phyloP scores from a whole-genome alignment of 2,888 invertebrate genomes.

The Rutpela maculata region DNA sequence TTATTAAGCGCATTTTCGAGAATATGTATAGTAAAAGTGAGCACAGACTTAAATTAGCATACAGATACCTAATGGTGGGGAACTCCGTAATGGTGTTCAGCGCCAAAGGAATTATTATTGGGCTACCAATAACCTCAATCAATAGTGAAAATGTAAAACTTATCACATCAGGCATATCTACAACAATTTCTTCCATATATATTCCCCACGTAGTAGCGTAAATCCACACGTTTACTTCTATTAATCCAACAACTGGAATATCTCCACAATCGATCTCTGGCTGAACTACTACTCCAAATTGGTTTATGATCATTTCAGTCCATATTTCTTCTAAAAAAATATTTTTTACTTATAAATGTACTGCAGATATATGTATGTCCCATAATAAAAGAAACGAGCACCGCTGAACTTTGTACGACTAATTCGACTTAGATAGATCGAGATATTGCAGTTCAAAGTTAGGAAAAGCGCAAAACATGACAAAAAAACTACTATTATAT shows the following conservation, averaged over 20 bases:
- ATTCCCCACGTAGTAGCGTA: conserved; percentile 74
- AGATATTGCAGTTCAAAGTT: too few relatives aligned
- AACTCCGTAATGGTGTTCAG: conserved; percentile 62
- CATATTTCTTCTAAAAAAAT: conserved; percentile 61
- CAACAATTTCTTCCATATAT: conserved; percentile 72
- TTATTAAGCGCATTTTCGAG: too few relatives aligned
- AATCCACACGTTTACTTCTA: conserved; percentile 69
- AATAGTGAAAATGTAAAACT: conserved; percentile 69
- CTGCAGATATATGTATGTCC: too few relatives aligned
- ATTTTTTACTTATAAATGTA: too few relatives aligned
- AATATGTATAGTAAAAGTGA: too few relatives aligned
- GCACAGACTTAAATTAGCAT: too few relatives aligned
- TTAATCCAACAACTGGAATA: conserved; percentile 62
- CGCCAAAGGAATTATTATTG: conserved; percentile 71
- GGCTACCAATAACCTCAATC: conserved; percentile 70
- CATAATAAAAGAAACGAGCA: too few relatives aligned
- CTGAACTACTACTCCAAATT: conserved; percentile 69
- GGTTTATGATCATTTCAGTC: conserved; percentile 61
- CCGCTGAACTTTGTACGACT: too few relatives aligned
- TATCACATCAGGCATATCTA: conserved; percentile 69
- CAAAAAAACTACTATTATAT: too few relatives aligned
- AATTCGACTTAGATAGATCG: too few relatives aligned
- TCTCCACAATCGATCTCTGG: conserved; percentile 60
- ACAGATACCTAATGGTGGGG: conserved; percentile 66
- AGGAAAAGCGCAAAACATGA: too few relatives aligned